A percentile compares a stretch with the other conserved stretches of the same genome.
phyloP scores from a whole-genome alignment of 2,113 vertebrate genomes.

The Marmota flaviventris region DNA sequence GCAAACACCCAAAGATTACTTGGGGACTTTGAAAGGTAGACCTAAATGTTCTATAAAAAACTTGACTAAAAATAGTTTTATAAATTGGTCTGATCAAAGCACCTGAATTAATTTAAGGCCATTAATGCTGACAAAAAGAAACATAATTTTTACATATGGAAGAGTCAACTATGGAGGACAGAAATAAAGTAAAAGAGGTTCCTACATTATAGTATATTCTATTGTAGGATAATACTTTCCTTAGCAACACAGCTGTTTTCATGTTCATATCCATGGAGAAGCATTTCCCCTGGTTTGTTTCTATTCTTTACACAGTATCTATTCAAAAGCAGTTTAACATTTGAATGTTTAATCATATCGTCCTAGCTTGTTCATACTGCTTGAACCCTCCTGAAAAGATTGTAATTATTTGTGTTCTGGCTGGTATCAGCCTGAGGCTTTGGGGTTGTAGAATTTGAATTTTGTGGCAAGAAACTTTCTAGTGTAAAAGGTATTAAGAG shows the following conservation, averaged over 20 bases:
- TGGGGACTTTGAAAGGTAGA: conserved; percentile 44
- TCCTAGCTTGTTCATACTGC: not conserved
- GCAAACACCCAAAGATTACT: conserved; percentile 39
- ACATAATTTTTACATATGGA: conserved; percentile 58
- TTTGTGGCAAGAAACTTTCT: not conserved
- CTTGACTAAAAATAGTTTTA: conserved; percentile 53
- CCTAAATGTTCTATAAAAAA: conserved; percentile 64
- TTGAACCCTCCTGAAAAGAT: not conserved
- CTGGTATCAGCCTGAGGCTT: not conserved
- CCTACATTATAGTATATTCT: not conserved
- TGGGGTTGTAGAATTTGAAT: conserved; percentile 5
- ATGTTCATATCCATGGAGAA: not conserved
- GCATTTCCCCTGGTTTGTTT: not conserved
- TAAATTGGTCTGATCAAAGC: conserved; percentile 62
- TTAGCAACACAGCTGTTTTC: not conserved
- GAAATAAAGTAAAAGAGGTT: conserved; percentile 45
- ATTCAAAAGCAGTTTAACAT: conserved; percentile 28
- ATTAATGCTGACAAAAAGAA: conserved; percentile 65
- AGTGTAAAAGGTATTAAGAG: not conserved
- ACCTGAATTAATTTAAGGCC: conserved; percentile 46
- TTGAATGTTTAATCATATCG: not conserved
- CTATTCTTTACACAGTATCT: not conserved
- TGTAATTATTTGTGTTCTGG: not conserved
- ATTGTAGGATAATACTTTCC: not conserved
- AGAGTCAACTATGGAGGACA: conserved; percentile 24